Evolutionary conservation across 2,888 invertebrate genomes (phyloP).

Genomic region (Caenorhabditis sp.): DNA sequence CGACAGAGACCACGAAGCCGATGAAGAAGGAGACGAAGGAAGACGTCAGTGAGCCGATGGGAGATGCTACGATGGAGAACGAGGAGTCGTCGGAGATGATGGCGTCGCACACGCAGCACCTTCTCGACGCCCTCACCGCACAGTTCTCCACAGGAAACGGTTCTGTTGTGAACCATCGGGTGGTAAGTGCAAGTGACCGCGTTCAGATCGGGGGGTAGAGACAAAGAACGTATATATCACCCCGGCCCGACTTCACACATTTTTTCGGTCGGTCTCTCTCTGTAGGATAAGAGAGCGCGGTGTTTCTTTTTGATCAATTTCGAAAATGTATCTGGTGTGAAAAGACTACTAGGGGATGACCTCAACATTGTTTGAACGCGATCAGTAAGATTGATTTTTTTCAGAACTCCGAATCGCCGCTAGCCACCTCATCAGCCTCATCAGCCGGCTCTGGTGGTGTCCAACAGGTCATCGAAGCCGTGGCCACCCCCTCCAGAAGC

Average conservation of each 20-base stretch:
- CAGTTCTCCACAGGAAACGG: constrained; percentile 21
- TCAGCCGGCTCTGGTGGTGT: constrained; percentile 7
- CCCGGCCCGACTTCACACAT: no score
- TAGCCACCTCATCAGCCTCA: constrained; percentile 3
- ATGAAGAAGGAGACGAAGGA: constrained; percentile 34
- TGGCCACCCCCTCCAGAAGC: constrained; percentile 53
- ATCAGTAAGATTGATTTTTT: background rate
- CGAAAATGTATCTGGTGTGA: background rate
- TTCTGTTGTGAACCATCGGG: background rate
- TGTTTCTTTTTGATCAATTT: constrained; percentile 13
- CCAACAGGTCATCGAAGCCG: constrained; percentile 35
- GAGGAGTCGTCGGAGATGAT: constrained; percentile 2
- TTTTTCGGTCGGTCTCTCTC: no score
- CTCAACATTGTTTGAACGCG: no score
- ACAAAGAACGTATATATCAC: constrained; percentile 50
- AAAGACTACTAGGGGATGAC: no score
- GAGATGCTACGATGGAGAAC: background rate
- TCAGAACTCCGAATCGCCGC: constrained; percentile 9
- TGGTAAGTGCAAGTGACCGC: constrained; percentile 41
- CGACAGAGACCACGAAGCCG: constrained; percentile 18
- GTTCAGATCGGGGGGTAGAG: background rate
- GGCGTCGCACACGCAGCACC: constrained; percentile 4
- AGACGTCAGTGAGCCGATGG: background rate
- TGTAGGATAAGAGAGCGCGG: no score
- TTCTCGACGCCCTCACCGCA: constrained; percentile 50